Evolutionary conservation across 2,888 invertebrate genomes (phyloP), one percentile per base, ranked within the genome.

Genomic region (Eurois occulta): DNA sequence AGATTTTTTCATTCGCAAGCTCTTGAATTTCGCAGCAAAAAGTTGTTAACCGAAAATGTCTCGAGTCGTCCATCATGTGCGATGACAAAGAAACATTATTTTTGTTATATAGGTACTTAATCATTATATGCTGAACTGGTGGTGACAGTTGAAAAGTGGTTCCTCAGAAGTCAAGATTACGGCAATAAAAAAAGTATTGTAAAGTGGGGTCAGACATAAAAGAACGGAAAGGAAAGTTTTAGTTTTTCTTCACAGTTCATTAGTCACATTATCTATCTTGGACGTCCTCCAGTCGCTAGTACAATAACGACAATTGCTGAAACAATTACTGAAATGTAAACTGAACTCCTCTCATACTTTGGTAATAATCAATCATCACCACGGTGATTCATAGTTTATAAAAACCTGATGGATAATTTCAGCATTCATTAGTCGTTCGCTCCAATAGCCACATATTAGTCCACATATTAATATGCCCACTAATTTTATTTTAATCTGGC

Each of bases 401-500:
- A 82, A 67, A 55, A 43, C 43, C 24, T 52, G 55, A 58, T 55
- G 64, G 64, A 69, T 32, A 66, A 66, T 69, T 81, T 84, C 66
- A 75, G 62, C 69, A 68, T 72, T 41, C 48, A 46, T 69, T 55
- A 69, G 35, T 21, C 24, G 62, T 41, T 13, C 41, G 67, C 78
- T 46, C 67, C 55, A 48, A 18, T 43, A 55, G 46, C 64, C 48
- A 58, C 72, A 65, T 41, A 69, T 75, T 79, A 43, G 73, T 73
- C 71, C 55, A 76, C 77, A 70, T 67, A 65, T 62, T 24, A 70
- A 68, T 72, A 74, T 78, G 28, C 7, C 43, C 78, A 75, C 75
- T 75, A 73, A 72, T 81, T 79, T 85, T 80, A 87, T 85, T 85
- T 85, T 81, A 83, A 86, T 83, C 78, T 78, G 73, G 80, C 72